Base-by-base conservation (phyloP, 2,888 invertebrate genomes). In the Boloria euphrosyne region DNA sequence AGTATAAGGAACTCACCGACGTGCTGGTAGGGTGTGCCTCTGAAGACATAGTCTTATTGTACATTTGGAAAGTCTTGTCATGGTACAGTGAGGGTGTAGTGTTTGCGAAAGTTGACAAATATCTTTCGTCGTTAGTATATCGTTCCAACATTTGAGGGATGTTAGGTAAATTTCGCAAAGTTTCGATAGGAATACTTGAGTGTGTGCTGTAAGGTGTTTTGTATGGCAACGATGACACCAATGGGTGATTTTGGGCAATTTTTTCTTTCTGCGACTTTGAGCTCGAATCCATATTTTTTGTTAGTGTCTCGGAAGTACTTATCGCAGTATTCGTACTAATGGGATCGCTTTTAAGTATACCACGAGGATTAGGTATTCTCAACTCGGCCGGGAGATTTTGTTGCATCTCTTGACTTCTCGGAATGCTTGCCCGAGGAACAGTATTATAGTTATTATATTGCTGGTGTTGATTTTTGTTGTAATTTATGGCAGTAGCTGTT, bases 71-170 rank as follows among this genome's bases (percentile, higher is more conserved):
- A 31, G 88, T 87, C 79, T 94, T 94, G 58, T 94, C 94, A 68
- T 93, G 94, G 74, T 93, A 94, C 62, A 93, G 86, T 17, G 93
- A 77, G 13, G 92, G 80, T 31, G 84, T 78, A 27, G 87, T 78
- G 58, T 86, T 81, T 60, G 93, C 89, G 74, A 93, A 89, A 54
- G 89, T 87, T 0, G 92, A 84, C 73, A 94, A 82, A 80, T 93
- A 92, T 69, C 93, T 84, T 73, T 94, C 94, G 57, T 94, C 93
- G 71, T 91, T 92, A 2, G 87, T 80, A 77, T 93, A 94, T 53
- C 94, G 83, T 75, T 94, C 94, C 54, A 94, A 86, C 82, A 94
- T 94, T 81, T 94, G 94, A 14, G 94, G 93, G 67, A 94, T 85
- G 78, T 92, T 94, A 5, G 93, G 90, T 67, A 94, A 81, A 80